Evolutionary conservation across 2,113 vertebrate genomes (phyloP).

Genomic region (Microcebus griseorufus): DNA sequence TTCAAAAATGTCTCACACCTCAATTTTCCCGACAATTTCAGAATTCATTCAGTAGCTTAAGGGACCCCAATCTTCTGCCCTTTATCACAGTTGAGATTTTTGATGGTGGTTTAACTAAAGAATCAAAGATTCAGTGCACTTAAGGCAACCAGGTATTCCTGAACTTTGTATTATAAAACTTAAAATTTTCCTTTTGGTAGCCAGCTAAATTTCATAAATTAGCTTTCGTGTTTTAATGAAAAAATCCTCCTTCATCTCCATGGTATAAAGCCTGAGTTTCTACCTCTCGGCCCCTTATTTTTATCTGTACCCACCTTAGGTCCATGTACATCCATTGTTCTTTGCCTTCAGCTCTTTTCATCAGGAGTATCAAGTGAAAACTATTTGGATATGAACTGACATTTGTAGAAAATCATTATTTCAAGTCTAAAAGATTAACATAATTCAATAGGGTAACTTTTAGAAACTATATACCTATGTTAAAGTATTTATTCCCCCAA

Average conservation of each 20-base stretch:
- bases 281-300: slow-evolving; percentile 6
- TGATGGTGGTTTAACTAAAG: slow-evolving; percentile 37
- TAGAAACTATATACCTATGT: slow-evolving; percentile 45
- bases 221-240: slow-evolving; percentile 29
- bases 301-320: slow-evolving; percentile 1
- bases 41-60: background rate
- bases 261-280: slow-evolving; percentile 30
- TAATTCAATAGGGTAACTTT: slow-evolving; percentile 48
- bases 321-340: slow-evolving; percentile 14
- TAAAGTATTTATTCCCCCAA: slow-evolving; percentile 50
- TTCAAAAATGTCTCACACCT: slow-evolving; percentile 7
- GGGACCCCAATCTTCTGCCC: background rate
- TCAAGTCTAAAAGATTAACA: slow-evolving; percentile 32
- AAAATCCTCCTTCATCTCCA: background rate
- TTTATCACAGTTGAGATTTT: slow-evolving; percentile 34
- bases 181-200: slow-evolving; percentile 15
- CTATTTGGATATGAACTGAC: slow-evolving; percentile 38
- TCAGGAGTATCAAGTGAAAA: slow-evolving; percentile 33
- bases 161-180: slow-evolving; percentile 8
- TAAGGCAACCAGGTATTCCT: background rate
- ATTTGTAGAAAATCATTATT: slow-evolving; percentile 42
- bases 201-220: slow-evolving; percentile 37
- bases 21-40: background rate
- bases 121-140: background rate
- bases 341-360: slow-evolving; percentile 57